Evolutionary conservation across 1,140 invertebrate genomes (phyloP), one percentile per base, ranked within the genome.

Genomic region (Lanistes nyassanus): DNA sequence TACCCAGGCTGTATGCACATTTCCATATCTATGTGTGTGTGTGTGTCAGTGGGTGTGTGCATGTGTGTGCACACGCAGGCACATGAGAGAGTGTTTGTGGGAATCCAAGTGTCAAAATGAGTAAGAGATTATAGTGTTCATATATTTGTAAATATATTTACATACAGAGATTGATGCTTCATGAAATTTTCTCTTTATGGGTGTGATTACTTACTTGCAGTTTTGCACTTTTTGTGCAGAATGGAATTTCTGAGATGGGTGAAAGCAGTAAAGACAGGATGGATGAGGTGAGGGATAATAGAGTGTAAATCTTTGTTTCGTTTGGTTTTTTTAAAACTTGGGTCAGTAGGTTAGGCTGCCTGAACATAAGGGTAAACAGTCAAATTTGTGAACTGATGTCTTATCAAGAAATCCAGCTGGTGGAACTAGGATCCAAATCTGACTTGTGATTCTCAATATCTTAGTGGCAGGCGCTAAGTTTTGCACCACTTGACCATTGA

Each of bases 151-250:
- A 29, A 23, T 36, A 16, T 31, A 34, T 26, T 23, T 11, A 23
- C 34, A 66, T 34, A 34, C n/a, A 26, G 26, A 7, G 7, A 34
- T 26, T 34, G 62, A 26, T 26, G 34, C 29, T 23, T n/a, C n/a
- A 64, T 37, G 9, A 62, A 42, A 31, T n/a, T 67, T 67, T 9
- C 3, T 37, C 16, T 16, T 42, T 16, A 42, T 1, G n/a, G 16
- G 2, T 37, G 39, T 16, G 16, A 29, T 19, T 62, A 23, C 9
- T 19, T 1, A 1, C 23, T 65, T 9, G n/a, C n/a, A 16, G 23
- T 4, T 65, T 65, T 65, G 66, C 37, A 42, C 36, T 58, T 37
- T 62, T 16, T 36, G n/a, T 56, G 9, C 47, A 68, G 73, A 72
- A 72, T n/a, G 70, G 55, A 42, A 37, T 72, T 13, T 3, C 55